These are phyloP conservation scores for Hemibagrus guttatus DNA, from an alignment of 2,797 vertebrate species.

Conservation along the genomic window DNA sequence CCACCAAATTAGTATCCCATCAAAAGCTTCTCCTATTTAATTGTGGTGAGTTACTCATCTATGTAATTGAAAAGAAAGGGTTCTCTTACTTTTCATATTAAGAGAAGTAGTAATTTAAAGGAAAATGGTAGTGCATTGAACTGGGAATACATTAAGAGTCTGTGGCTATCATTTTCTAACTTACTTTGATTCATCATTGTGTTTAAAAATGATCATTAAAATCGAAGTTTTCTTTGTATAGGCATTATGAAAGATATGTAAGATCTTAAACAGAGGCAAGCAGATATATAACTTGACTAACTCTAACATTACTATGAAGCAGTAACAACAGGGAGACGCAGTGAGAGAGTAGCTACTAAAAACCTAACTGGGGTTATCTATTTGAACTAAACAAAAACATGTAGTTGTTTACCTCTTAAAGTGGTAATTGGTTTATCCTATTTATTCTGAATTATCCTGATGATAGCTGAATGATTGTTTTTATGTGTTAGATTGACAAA, in stretches of 20 bases:
- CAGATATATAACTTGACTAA: background rate
- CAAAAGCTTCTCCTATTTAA: conserved; percentile 19
- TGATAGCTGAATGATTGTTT: background rate
- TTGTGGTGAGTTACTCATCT: conserved; percentile 16
- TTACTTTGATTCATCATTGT: conserved; percentile 22
- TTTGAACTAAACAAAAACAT: background rate
- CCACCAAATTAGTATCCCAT: background rate
- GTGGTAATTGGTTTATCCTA: background rate
- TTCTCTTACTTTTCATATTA: conserved; percentile 22
- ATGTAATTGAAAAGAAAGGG: conserved; percentile 9
- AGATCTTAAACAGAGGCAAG: background rate
- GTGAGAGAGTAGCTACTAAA: background rate
- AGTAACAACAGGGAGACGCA: background rate
- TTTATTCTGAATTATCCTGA: background rate
- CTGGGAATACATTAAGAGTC: background rate
- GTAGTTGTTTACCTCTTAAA: background rate
- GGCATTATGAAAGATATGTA: background rate
- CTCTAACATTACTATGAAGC: background rate
- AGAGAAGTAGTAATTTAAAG: background rate
- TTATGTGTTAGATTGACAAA: background rate
- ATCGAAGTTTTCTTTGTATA: background rate
- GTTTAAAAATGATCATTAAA: background rate
- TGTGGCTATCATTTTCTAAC: background rate
- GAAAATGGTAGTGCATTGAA: conserved; percentile 3
- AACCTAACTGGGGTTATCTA: background rate